Evolutionary conservation across 2,113 vertebrate species (phyloP).

Genomic region (Xenopus laevis): DNA sequence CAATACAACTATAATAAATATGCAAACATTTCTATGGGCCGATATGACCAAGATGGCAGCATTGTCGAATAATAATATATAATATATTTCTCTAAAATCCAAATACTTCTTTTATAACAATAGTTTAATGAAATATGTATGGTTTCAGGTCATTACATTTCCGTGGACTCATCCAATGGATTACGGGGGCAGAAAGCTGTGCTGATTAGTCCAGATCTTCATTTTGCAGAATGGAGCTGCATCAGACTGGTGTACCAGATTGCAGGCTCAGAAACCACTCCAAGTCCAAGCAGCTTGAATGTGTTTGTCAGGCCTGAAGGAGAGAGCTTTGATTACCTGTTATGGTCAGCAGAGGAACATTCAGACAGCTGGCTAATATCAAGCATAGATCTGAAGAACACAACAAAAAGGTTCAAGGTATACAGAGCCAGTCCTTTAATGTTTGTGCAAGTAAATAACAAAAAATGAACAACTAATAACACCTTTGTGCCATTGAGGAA

Average conservation of each 20-base stretch:
- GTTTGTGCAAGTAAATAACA: not conserved
- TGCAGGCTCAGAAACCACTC: constrained; percentile 51
- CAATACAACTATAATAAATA: too few relatives aligned
- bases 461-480: not conserved
- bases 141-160: constrained; percentile 79
- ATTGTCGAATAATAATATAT: not conserved
- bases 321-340: constrained; percentile 78
- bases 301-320: constrained; percentile 75
- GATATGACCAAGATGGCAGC: too few relatives aligned
- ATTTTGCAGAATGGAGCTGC: constrained; percentile 82
- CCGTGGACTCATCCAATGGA: constrained; percentile 68
- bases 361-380: constrained; percentile 93
- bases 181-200: constrained; percentile 68
- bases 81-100: too few relatives aligned
- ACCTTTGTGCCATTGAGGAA: too few relatives aligned
- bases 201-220: constrained; percentile 77
- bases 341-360: constrained; percentile 74
- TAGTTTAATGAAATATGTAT: not conserved
- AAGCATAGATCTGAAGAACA: constrained; percentile 78
- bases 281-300: constrained; percentile 59
- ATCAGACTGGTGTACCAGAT: constrained; percentile 89
- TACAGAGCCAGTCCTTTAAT: not conserved
- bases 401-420: constrained; percentile 74
- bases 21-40: too few relatives aligned
- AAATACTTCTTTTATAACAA: not conserved